Evolutionary conservation across 2,113 vertebrate species (phyloP), one percentile per base, ranked within the genome.

Genomic region (Silurus asotus): DNA sequence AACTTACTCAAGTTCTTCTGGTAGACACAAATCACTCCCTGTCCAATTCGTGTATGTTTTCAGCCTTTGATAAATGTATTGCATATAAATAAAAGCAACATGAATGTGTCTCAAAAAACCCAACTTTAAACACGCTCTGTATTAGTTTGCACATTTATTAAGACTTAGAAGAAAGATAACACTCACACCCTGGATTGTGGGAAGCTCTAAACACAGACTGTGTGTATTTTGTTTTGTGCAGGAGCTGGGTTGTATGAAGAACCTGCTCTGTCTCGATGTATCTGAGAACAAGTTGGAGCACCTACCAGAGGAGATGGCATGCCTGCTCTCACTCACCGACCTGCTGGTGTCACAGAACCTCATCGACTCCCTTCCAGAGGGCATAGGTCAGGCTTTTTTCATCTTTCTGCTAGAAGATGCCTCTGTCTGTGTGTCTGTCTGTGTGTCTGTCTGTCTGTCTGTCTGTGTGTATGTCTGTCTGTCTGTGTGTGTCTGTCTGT

Each of bases 231-330:
- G 89, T 83, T 59, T 78, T 85, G 75, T 87, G 0, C 81, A 99
- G 98, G 97, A 98, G 92, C 94, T 99, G 89, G 97, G 98, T 91
- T 96, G 93, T 86, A 96, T 99, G 95, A 97, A 96, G 93, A 99
- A 93, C 94, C 94, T 99, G 89, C 91, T 98, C 81, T 99, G 97
- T 93, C 93, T 99, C 91, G 98, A 99, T 93, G 95, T 99, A 83
- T 99, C 98, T 5, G 97, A 99, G 94, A 99, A 99, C 93, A 97
- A 97, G 92, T 91, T 99, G 92, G 98, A 97, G 92, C 95, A 91
- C 88, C 97, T 99, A 90, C 98, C 98, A 56, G 96, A 98, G 89
- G 97, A 98, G 92, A 93, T 99, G 84, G 96, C 96, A 61, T 94
- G 96, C 88, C 93, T 99, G 91, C 88, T 91, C 88, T 96, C 95